Percentiles rank a stretch among this genome's conserved stretches.
Evolutionary conservation across 2,113 vertebrate species (phyloP).

Genomic region (Python bivittatus): DNA sequence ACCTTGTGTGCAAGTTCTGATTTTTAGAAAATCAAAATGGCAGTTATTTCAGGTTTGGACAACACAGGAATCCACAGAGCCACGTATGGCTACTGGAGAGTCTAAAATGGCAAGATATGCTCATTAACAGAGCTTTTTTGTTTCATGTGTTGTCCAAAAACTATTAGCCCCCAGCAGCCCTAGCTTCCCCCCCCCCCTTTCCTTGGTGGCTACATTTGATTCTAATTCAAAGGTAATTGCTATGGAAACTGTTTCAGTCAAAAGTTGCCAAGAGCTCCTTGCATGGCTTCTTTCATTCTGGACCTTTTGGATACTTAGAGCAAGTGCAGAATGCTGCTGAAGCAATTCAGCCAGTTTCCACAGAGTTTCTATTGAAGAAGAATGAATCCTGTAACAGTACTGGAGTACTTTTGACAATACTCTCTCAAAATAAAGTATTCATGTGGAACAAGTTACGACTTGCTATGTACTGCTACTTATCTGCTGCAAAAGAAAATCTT

Average conservation of each 20-base stretch:
- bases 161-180: background rate
- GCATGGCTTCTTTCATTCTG: background rate
- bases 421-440: background rate
- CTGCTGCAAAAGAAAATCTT: too few relatives aligned
- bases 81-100: too few relatives aligned
- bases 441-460: background rate
- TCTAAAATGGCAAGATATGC: too few relatives aligned
- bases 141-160: background rate
- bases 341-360: background rate
- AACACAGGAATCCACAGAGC: too few relatives aligned
- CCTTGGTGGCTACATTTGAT: background rate
- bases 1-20: too few relatives aligned
- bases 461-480: background rate
- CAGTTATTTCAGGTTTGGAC: too few relatives aligned
- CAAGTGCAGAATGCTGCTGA: background rate
- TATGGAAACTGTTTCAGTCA: background rate
- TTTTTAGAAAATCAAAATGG: too few relatives aligned
- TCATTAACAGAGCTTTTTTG: too few relatives aligned
- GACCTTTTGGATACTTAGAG: background rate
- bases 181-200: background rate
- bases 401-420: background rate
- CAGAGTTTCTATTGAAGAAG: background rate
- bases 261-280: background rate
- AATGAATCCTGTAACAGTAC: background rate
- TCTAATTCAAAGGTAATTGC: constrained; percentile 8